These are phyloP conservation scores for Drosophila orena DNA, from an alignment of 1,140 invertebrate genomes.

Conservation along the genomic window DNA sequence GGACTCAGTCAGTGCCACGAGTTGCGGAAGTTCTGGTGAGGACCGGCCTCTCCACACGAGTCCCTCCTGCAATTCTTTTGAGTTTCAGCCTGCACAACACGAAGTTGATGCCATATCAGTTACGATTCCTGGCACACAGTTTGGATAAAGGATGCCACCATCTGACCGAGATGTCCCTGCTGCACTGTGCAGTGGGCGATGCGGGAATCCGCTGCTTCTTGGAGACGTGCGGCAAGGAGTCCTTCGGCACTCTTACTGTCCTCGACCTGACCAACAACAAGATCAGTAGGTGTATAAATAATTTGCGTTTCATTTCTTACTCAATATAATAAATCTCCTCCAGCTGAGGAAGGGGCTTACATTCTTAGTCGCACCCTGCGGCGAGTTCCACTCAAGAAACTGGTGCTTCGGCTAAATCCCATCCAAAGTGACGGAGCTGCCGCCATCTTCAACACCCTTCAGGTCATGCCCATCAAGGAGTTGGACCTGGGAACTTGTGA, in stretches of 20 bases:
- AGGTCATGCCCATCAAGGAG: slow-evolving; percentile 60
- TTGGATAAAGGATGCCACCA: slow-evolving; percentile 80
- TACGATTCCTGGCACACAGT: slow-evolving; percentile 70
- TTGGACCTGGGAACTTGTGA: slow-evolving; percentile 72
- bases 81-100: slow-evolving; percentile 75
- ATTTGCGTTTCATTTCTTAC: neutral
- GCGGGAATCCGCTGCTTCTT: slow-evolving; percentile 78
- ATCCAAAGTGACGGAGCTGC: slow-evolving; percentile 80
- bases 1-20: slow-evolving; percentile 79
- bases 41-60: neutral
- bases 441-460: slow-evolving; percentile 72
- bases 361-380: slow-evolving; percentile 63
- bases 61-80: neutral
- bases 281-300: slow-evolving; percentile 63
- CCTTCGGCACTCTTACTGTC: slow-evolving; percentile 68
- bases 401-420: slow-evolving; percentile 78
- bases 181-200: slow-evolving; percentile 81
- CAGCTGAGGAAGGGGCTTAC: slow-evolving; percentile 82
- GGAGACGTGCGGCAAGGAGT: slow-evolving; percentile 71
- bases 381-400: slow-evolving; percentile 53
- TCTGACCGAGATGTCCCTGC: slow-evolving; percentile 67
- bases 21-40: slow-evolving; percentile 74
- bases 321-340: no score
- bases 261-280: slow-evolving; percentile 84
- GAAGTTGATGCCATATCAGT: slow-evolving; percentile 74